Percentiles rank a stretch among this genome's conserved stretches.
Evolutionary conservation across 2,113 vertebrate species (phyloP).

Genomic region (Acrocephalus arundinaceus): DNA sequence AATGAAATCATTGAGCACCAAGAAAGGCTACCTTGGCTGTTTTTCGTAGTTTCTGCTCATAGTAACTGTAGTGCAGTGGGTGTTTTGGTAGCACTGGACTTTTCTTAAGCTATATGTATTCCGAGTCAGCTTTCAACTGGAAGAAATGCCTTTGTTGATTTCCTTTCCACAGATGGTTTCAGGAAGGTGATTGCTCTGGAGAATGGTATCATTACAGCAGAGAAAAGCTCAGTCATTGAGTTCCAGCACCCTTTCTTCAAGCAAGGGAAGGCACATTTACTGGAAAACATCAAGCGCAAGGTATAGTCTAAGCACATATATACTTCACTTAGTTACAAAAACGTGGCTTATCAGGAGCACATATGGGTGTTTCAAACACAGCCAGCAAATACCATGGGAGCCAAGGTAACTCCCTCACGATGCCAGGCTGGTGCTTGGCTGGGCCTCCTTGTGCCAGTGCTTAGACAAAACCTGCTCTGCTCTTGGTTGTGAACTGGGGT

Average conservation of each 20-base stretch:
- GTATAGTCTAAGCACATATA: conserved; percentile 22
- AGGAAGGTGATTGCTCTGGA: conserved; percentile 69
- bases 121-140: not conserved
- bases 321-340: not conserved
- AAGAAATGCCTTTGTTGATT: not conserved
- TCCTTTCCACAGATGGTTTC: conserved; percentile 72
- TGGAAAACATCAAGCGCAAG: conserved; percentile 77
- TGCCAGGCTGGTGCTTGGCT: not conserved
- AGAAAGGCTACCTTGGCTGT: not conserved
- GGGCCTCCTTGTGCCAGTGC: not conserved
- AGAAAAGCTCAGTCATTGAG: conserved; percentile 59
- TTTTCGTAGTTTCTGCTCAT: not conserved
- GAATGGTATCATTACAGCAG: conserved; percentile 49
- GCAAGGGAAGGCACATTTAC: conserved; percentile 58
- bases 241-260: conserved; percentile 77
- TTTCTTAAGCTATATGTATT: not conserved
- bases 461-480: not conserved
- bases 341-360: not conserved
- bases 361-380: not conserved
- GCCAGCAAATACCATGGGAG: not conserved
- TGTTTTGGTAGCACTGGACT: not conserved
- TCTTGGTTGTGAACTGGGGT: not conserved
- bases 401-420: not conserved
- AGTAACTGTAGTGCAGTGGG: not conserved
- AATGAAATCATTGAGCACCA: not conserved